A percentile compares a stretch with the other conserved stretches of the same genome.
Conservation (phyloP, 1,140 invertebrate genomes). For the Cherax destructor region DNA sequence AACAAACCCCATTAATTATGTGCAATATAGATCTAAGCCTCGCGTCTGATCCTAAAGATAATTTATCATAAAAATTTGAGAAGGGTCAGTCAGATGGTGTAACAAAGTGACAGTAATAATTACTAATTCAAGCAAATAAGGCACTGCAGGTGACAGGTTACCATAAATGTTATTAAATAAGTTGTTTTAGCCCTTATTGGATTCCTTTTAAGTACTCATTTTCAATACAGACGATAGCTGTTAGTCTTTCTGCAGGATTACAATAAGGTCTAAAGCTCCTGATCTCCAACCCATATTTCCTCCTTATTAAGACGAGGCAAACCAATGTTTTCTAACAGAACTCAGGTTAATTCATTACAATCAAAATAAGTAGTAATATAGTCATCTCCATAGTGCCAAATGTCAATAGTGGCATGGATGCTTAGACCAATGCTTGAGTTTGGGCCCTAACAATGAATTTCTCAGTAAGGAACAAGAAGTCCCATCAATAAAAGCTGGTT, state of each 20-base stretch:
- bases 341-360: slow-evolving; percentile 65
- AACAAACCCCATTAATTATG: slow-evolving; percentile 19
- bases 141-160: background rate
- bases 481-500: background rate
- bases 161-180: background rate
- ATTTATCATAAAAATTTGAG: background rate
- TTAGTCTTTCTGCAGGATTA: background rate
- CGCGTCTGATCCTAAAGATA: slow-evolving; percentile 37
- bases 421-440: slow-evolving; percentile 5
- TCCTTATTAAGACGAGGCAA: slow-evolving; percentile 32
- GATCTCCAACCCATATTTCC: background rate
- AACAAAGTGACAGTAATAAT: background rate
- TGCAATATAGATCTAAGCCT: slow-evolving; percentile 66
- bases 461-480: background rate
- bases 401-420: slow-evolving; percentile 28
- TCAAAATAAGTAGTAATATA: slow-evolving; percentile 66
- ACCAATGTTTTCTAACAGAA: slow-evolving; percentile 56
- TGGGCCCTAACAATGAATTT: background rate
- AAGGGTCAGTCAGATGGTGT: background rate
- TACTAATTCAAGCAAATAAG: background rate
- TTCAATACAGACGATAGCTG: background rate
- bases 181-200: background rate
- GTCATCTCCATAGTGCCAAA: slow-evolving; percentile 66
- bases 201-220: background rate
- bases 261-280: background rate